Percentiles rank a stretch among this genome's conserved stretches.
Conservation (phyloP, 2,113 vertebrate genomes). For the Sapayoa aenigma region DNA sequence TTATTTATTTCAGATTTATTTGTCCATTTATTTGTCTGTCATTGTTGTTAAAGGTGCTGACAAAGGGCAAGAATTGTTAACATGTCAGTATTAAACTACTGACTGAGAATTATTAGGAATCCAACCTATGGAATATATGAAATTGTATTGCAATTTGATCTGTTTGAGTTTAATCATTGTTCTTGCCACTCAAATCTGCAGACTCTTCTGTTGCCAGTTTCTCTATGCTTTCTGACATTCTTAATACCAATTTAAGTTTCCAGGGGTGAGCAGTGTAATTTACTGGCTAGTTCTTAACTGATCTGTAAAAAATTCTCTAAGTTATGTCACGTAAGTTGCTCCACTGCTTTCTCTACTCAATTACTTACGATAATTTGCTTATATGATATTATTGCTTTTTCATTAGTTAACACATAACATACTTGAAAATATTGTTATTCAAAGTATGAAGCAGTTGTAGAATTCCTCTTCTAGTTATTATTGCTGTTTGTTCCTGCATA, state of each 20-base stretch:
- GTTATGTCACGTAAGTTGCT: background rate
- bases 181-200: slow-evolving; percentile 15
- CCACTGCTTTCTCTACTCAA: background rate
- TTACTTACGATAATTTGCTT: background rate
- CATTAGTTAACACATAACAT: background rate
- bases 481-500: background rate
- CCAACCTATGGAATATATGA: background rate
- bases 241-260: background rate
- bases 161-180: background rate
- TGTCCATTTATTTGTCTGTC: background rate
- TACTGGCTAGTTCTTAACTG: background rate
- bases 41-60: background rate
- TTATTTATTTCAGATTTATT: background rate
- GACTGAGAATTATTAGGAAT: background rate
- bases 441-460: background rate
- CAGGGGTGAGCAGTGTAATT: background rate
- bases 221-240: background rate
- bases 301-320: background rate
- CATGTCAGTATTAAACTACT: background rate
- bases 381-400: background rate
- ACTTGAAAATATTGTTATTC: background rate
- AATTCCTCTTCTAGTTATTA: background rate
- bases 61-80: background rate
- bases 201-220: background rate
- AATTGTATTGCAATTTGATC: slow-evolving; percentile 1